Base-by-base conservation (phyloP, 2,888 invertebrate species). In the Sclerodermus sp. region DNA sequence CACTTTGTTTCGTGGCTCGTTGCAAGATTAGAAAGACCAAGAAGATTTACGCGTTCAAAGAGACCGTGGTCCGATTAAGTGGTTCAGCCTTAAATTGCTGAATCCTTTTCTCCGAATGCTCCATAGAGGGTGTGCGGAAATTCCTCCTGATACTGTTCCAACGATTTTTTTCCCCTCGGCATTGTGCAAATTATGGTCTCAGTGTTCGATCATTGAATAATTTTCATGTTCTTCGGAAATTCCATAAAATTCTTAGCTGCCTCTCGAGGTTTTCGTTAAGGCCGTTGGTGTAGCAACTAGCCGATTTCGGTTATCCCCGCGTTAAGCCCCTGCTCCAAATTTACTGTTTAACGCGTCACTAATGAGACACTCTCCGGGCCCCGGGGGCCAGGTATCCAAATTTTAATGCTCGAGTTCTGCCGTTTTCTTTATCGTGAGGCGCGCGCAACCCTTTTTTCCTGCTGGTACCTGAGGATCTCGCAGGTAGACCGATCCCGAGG, bases 271-370 rank as follows among this genome's bases (percentile, higher is more conserved):
- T n/a, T n/a, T n/a, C n/a, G n/a, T n/a, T n/a, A n/a, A n/a, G n/a
- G n/a, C n/a, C n/a, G n/a, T n/a, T n/a, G n/a, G n/a, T n/a, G n/a
- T n/a, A n/a, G 3, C 23, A 3, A 23, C 23, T 3, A 23, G 8
- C 8, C 23, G 4, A 23, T 23, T 8, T 8, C 8, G 23, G 23
- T 23, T 23, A 23, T 23, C 23, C 23, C 4, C n/a, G n/a, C n/a
- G 8, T 8, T 23, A 23, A 23, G 8, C 39, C 39, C 17, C 3
- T 6, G 56, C 48, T 41, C 55, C 49, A 60, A 59, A 64, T 65
- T 67, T 59, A 61, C 66, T 66, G 63, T 69, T 67, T 65, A 64
- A 66, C 74, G 68, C 69, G 64, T 43, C 67, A 67, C 73, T 34
- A 34, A 34, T 34, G 34, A 51, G 44, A 42, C n/a, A 50, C 16